phyloP scores from a whole-genome alignment of 2,113 vertebrate species.

The Scomber scombrus region DNA sequence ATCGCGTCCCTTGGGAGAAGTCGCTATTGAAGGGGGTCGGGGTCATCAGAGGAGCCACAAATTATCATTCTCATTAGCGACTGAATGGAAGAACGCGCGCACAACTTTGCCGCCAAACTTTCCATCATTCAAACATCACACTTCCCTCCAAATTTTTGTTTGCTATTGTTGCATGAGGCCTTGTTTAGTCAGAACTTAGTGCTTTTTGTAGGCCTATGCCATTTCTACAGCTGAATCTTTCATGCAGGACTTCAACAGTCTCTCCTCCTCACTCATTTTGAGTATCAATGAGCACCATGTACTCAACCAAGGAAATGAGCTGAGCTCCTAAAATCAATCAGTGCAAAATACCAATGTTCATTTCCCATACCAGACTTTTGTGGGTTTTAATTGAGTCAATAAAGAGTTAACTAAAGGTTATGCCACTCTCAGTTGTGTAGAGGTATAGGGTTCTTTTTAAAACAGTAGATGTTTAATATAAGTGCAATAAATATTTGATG shows the following conservation, averaged over 20 bases:
- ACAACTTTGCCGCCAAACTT: constrained; percentile 65
- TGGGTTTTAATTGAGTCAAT: not conserved
- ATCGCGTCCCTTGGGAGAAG: constrained; percentile 80
- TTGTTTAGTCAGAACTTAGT: constrained; percentile 14
- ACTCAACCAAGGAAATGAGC: no score
- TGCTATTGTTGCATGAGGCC: constrained; percentile 22
- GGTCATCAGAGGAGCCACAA: constrained; percentile 84
- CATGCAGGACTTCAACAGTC: not conserved
- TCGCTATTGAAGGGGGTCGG: constrained; percentile 80
- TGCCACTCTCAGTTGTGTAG: not conserved
- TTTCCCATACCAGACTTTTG: no score
- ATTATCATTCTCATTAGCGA: constrained; percentile 86
- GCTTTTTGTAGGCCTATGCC: constrained; percentile 16
- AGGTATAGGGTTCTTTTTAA: not conserved
- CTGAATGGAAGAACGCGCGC: constrained; percentile 73
- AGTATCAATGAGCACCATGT: not conserved
- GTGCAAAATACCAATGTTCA: no score
- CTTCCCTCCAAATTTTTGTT: constrained; percentile 73
- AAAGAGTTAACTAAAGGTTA: not conserved
- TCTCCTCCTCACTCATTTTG: not conserved
- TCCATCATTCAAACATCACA: constrained; percentile 17
- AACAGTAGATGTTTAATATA: no score
- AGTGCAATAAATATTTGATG: no score
- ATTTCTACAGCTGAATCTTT: not conserved
- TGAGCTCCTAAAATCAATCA: no score